Evolutionary conservation across 2,797 vertebrate genomes (phyloP), one percentile per base, ranked within the genome.

Genomic region (Tympanoctomys barrerae): DNA sequence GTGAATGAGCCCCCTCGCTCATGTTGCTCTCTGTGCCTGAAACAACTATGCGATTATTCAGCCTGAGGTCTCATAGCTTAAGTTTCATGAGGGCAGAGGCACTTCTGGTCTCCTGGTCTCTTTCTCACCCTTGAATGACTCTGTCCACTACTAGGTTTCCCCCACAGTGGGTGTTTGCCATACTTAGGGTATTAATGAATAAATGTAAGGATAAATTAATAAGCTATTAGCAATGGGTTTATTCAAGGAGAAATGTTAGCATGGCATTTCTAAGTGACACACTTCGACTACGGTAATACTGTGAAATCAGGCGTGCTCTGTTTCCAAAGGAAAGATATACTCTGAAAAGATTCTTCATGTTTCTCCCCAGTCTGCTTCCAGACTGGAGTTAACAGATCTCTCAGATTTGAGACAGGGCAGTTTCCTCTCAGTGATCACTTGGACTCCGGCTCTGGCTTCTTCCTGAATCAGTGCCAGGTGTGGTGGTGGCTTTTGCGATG

Each of bases 401-500:
- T 81, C 87, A 81, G 54, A 89, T 46, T 79, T 94, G 87, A 96
- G 89, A 91, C 92, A 75, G 79, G 22, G 64, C 71, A 89, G 85
- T 84, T 96, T 80, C 36, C 21, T 89, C 93, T 94, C 89, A 82
- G 4, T 0, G 24, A 88, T 87, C 96, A 71, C 80, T 79, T 78
- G 14, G 81, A 61, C 61, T 70, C 68, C 36, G 87, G 59, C 91
- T 89, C 75, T 81, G 68, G 33, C 78, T 93, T 96, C 95, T 82
- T 79, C 71, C 39, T 96, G 96, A 96, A 93, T 88, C 96, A 42
- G 59, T 68, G 95, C 96, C 97, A 97, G 91, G 95, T 95, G 95
- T 52, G 68, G 78, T 57, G 90, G 94, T 97, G 97, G 81, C 95
- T 95, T 94, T 90, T 70, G 92, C 8, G 84, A 88, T 85, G 71